Conservation (phyloP, 2,888 invertebrate species). For the Andrena trimmerana region DNA sequence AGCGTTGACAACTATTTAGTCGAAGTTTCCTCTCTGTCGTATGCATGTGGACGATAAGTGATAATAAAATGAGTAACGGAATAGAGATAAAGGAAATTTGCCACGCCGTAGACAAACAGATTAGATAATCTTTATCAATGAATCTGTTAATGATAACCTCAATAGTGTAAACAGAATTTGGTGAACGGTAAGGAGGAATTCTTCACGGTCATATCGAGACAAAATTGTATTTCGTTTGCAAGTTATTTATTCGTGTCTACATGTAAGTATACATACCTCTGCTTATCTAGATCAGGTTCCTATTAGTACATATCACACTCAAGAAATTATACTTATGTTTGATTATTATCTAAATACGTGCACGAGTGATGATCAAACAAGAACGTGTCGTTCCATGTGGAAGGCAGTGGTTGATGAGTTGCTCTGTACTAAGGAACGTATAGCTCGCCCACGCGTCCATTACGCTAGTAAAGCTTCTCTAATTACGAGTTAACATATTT, state of each 20-base stretch:
- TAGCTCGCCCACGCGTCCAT: conserved; percentile 61
- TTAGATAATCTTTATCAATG: neutral
- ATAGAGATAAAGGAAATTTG: neutral
- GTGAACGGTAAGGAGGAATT: neutral
- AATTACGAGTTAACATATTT: conserved; percentile 64
- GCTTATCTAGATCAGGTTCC: neutral
- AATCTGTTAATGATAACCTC: neutral
- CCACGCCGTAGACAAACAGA: neutral
- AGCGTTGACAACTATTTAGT: no score
- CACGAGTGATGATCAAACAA: conserved; percentile 7
- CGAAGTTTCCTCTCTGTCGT: no score
- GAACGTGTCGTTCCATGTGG: conserved; percentile 12
- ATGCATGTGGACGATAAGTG: no score
- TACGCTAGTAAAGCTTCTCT: conserved; percentile 66
- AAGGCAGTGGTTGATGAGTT: conserved; percentile 40
- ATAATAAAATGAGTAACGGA: neutral
- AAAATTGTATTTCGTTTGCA: neutral
- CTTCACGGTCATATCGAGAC: neutral
- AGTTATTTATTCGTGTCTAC: no score
- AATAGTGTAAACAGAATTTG: neutral
- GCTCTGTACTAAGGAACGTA: conserved; percentile 45
- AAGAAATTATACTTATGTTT: neutral
- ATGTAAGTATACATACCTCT: neutral
- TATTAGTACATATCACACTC: neutral
- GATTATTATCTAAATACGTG: neutral